Evolutionary conservation across 2,113 vertebrate genomes (phyloP), one percentile per base, ranked within the genome.

Genomic region (Saguinus midas): DNA sequence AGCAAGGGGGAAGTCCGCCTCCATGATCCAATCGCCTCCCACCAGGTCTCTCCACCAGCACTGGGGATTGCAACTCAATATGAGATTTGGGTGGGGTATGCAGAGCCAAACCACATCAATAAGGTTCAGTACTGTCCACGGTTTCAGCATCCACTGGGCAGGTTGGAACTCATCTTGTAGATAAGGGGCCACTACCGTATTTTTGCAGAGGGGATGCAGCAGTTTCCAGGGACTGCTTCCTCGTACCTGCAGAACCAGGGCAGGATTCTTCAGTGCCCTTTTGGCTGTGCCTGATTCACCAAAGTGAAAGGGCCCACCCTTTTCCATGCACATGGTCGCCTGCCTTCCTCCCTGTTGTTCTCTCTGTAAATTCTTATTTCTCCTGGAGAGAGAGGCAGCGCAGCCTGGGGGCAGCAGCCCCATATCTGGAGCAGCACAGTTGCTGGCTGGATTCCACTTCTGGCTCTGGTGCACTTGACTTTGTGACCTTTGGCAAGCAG

Each of bases 181-280:
- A 48, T 76, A 48, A 48, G 4, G 2, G 73, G 7, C 8, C 43
- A 45, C 27, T 32, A 14, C 43, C 18, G 43, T 16, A 3, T 45
- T 43, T 86, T 35, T 52, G 25, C 45, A 13, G 48, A 79, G 7
- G 48, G 18, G 32, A 3, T 1, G 1, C 0, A 2, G 1, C 4
- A 14, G 35, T 52, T 76, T 18, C 18, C 11, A 37, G 20, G 9
- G 6, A 6, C 37, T 87, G 8, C 18, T 14, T 82, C 21, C 23
- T 9, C 55, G 5, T 2, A 40, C 18, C 18, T 35, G 0, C 23
- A 13, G 37, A 61, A 1, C 4, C 4, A 45, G 5, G 8, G 8
- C 9, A 35, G n/a, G n/a, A 25, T 35, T 88, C 14, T 37, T 37
- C 35, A 52, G 64, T 10, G 55, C 37, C n/a, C 27, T 40, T 23